phyloP scores from a whole-genome alignment of 2,113 vertebrate genomes.

The Echinops telfairi region DNA sequence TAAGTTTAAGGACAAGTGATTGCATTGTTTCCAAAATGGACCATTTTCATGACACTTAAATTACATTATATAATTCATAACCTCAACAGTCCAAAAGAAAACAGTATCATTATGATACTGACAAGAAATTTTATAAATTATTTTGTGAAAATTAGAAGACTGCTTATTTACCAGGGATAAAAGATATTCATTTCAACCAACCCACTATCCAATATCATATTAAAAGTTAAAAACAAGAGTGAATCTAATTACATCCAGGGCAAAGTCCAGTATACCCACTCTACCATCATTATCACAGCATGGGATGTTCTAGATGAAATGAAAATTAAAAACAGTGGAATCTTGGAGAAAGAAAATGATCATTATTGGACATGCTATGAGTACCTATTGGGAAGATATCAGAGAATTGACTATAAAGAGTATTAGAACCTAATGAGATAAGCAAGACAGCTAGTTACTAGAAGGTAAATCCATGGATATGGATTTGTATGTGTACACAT shows the following conservation, averaged over 20 bases:
- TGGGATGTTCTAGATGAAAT: conserved; percentile 1
- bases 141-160: not conserved
- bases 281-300: not conserved
- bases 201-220: not conserved
- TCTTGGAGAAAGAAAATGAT: not conserved
- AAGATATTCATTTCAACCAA: not conserved
- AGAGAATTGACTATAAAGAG: not conserved
- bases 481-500: not conserved
- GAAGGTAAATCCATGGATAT: not conserved
- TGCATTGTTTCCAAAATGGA: conserved; percentile 15
- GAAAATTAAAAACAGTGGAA: conserved; percentile 38
- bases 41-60: not conserved
- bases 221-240: conserved; percentile 49
- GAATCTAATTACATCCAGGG: not conserved
- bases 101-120: not conserved
- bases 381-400: not conserved
- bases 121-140: conserved; percentile 48
- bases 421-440: not conserved
- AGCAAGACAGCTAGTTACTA: not conserved
- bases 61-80: conserved; percentile 1
- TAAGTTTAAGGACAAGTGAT: not conserved
- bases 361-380: conserved; percentile 8
- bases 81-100: not conserved
- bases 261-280: not conserved
- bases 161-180: conserved; percentile 9